phyloP scores from a whole-genome alignment of 2,888 invertebrate genomes.

The Erpobdella octoculata region DNA sequence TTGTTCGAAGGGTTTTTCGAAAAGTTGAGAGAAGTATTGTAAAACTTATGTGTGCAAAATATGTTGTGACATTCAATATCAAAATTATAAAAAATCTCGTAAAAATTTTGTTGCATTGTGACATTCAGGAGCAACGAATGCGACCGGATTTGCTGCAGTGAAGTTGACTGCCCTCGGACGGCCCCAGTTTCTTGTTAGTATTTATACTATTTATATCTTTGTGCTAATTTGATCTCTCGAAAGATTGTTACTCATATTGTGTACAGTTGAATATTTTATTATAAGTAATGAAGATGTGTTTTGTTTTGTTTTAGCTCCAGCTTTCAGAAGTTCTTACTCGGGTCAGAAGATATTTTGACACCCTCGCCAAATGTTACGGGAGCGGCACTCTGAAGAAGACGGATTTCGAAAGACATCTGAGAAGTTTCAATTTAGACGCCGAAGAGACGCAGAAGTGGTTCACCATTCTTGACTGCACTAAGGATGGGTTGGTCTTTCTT shows the following conservation, averaged over 20 bases:
- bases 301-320: constrained; percentile 65
- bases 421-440: constrained; percentile 43
- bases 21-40: not conserved
- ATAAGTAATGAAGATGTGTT: not conserved
- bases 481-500: constrained; percentile 70
- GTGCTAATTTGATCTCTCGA: too few species aligned
- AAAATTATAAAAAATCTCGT: too few species aligned
- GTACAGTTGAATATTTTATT: not conserved
- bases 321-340: constrained; percentile 93
- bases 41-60: too few species aligned
- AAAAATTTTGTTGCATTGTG: not conserved
- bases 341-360: constrained; percentile 84
- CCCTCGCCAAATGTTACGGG: constrained; percentile 58
- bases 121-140: constrained; percentile 74
- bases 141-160: constrained; percentile 90
- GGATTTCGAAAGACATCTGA: constrained; percentile 44
- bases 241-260: not conserved
- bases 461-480: constrained; percentile 52
- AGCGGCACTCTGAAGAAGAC: constrained; percentile 34
- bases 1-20: not conserved
- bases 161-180: constrained; percentile 94
- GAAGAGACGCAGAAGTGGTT: constrained; percentile 48
- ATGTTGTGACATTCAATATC: too few species aligned
- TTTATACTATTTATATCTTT: not conserved
- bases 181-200: constrained; percentile 70